Percentiles rank a stretch among this genome's conserved stretches.
These are phyloP conservation scores for Drosophila picticornis DNA, from an alignment of 2,888 invertebrate species.

Conservation along the genomic window DNA sequence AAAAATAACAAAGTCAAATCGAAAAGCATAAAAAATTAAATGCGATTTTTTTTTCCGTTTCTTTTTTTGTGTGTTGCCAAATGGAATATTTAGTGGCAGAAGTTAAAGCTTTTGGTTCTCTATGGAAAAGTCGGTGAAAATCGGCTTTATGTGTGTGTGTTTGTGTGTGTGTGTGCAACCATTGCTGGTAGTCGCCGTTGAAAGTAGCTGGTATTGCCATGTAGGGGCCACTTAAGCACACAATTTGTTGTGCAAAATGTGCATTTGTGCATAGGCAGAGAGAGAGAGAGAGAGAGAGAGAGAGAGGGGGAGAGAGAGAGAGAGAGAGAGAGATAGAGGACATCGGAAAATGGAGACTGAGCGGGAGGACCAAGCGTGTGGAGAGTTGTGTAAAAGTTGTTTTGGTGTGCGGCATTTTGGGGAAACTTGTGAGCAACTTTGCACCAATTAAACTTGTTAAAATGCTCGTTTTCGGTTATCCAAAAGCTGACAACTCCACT, in stretches of 20 bases:
- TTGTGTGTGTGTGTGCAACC: slow-evolving; percentile 21
- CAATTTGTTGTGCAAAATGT: slow-evolving; percentile 38
- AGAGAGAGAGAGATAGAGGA: neutral
- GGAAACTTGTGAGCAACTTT: slow-evolving; percentile 76
- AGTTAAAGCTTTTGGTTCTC: neutral
- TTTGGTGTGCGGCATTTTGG: slow-evolving; percentile 52
- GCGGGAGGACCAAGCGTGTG: neutral
- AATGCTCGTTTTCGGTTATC: slow-evolving; percentile 81
- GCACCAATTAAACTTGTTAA: slow-evolving; percentile 82
- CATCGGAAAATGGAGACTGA: neutral
- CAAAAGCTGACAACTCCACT: slow-evolving; percentile 79
- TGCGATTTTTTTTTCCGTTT: neutral
- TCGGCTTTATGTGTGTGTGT: slow-evolving; percentile 10
- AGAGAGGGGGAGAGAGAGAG: neutral
- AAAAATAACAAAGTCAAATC: neutral
- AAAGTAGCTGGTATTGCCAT: slow-evolving; percentile 40
- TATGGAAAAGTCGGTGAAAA: neutral
- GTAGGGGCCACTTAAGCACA: slow-evolving; percentile 43
- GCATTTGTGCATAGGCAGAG: slow-evolving; percentile 18
- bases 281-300: neutral
- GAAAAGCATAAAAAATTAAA: neutral
- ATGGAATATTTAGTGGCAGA: slow-evolving; percentile 1
- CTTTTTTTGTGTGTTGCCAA: neutral
- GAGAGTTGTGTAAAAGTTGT: slow-evolving; percentile 56
- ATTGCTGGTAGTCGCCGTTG: slow-evolving; percentile 19